phyloP scores from a whole-genome alignment of 2,888 invertebrate genomes.

The Druceiella hillmani region DNA sequence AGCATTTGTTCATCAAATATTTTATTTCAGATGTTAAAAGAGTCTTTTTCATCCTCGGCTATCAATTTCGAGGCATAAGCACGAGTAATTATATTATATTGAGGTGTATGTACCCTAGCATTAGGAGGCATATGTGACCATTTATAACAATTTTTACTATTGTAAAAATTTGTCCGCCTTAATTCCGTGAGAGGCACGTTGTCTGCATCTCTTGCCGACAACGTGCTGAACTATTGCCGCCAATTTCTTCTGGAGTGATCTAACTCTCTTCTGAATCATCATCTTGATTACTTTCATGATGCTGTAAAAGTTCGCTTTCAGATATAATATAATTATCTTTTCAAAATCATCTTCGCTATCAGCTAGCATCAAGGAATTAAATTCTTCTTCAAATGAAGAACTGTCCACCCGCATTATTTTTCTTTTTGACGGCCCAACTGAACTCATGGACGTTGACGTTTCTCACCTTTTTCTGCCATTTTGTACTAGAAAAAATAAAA shows the following conservation, averaged over 20 bases:
- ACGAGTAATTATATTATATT: slow-evolving; percentile 14
- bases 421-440: slow-evolving; percentile 13
- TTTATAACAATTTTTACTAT: no score
- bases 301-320: slow-evolving; percentile 16
- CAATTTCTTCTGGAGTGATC: slow-evolving; percentile 16
- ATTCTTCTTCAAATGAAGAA: slow-evolving; percentile 16
- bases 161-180: slow-evolving; percentile 13
- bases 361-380: slow-evolving; percentile 17
- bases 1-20: no score
- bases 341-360: slow-evolving; percentile 19
- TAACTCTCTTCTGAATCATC: slow-evolving; percentile 17
- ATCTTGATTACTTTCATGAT: slow-evolving; percentile 19
- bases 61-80: no score
- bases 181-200: slow-evolving; percentile 14
- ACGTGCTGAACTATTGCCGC: slow-evolving; percentile 18
- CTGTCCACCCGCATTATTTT: slow-evolving; percentile 14
- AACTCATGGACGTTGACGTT: slow-evolving; percentile 12
- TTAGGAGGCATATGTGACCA: slow-evolving; percentile 2
- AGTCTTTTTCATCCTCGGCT: no score
- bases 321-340: slow-evolving; percentile 18
- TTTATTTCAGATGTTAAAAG: no score
- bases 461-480: slow-evolving; percentile 14
- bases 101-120: slow-evolving; percentile 12
- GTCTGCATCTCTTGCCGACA: no score
- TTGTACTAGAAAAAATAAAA: slow-evolving; percentile 1